Conservation (phyloP, 2,113 vertebrate genomes). For the Ceyx melanurus region DNA sequence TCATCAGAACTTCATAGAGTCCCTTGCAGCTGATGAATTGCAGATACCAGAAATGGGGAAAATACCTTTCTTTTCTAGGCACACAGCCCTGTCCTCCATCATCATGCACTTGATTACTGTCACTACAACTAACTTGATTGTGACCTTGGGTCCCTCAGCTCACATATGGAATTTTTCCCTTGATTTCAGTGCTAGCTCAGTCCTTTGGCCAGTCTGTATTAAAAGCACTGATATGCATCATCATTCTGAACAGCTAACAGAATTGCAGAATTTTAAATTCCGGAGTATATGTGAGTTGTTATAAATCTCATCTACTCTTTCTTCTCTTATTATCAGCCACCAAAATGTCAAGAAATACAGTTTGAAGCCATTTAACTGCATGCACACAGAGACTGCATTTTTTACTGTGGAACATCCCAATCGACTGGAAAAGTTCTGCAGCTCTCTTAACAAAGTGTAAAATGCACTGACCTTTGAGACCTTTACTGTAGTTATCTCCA, state of each 20-base stretch:
- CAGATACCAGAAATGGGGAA: neutral
- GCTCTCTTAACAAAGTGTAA: neutral
- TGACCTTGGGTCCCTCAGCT: neutral
- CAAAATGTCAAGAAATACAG: constrained; percentile 29
- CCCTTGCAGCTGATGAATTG: neutral
- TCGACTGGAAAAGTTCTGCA: neutral
- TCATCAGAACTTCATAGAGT: neutral
- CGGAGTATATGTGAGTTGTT: neutral
- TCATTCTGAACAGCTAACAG: neutral
- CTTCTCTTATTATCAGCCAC: neutral
- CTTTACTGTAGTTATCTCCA: neutral
- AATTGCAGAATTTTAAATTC: neutral
- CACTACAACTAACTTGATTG: neutral
- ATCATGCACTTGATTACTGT: neutral
- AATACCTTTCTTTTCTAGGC: neutral
- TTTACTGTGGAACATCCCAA: neutral
- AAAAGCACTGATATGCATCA: neutral
- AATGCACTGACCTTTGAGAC: constrained; percentile 6
- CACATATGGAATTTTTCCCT: neutral
- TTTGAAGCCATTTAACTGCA: neutral
- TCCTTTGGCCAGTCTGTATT: neutral
- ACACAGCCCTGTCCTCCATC: neutral
- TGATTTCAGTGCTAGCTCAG: neutral
- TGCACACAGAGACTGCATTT: neutral
- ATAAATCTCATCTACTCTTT: neutral